Evolutionary conservation across 2,888 invertebrate genomes (phyloP).

Genomic region (Zygaena filipendulae): DNA sequence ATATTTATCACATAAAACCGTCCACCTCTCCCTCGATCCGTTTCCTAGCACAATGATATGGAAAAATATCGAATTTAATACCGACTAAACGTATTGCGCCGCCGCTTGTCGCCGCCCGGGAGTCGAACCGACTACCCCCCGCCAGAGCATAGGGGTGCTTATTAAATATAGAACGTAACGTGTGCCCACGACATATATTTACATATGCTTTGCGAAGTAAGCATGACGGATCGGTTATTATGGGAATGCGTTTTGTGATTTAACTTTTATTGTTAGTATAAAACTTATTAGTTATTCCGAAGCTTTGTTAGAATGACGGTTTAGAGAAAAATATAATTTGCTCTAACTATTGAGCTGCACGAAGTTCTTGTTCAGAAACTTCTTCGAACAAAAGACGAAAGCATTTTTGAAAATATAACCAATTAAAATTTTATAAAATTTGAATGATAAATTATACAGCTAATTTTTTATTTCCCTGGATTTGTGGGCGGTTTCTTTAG

Average conservation of each 20-base stretch:
- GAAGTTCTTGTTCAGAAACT: too few relatives aligned
- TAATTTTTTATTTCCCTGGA: too few relatives aligned
- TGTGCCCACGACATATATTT: constrained; percentile 43
- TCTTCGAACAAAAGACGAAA: too few relatives aligned
- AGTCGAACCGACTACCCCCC: constrained; percentile 24
- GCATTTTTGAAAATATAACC: too few relatives aligned
- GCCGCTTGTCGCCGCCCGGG: constrained; percentile 22
- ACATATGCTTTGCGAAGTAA: constrained; percentile 32
- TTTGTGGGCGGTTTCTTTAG: too few relatives aligned
- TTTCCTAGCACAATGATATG: constrained; percentile 46
- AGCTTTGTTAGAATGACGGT: constrained; percentile 10
- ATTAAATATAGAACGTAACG: constrained; percentile 32
- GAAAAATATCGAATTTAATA: constrained; percentile 64
- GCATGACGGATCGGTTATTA: constrained; percentile 21
- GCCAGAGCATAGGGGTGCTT: constrained; percentile 24
- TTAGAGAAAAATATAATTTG: too few relatives aligned
- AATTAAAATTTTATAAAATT: too few relatives aligned
- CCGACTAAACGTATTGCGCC: constrained; percentile 34
- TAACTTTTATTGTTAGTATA: background rate
- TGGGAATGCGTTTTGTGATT: too few relatives aligned
- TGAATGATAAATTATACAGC: too few relatives aligned
- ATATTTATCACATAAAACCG: constrained; percentile 26
- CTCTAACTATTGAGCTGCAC: too few relatives aligned
- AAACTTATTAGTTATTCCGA: too few relatives aligned
- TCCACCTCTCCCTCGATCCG: constrained; percentile 31